Conservation (phyloP, 2,888 invertebrate genomes). For the Phyto melanocephala region DNA sequence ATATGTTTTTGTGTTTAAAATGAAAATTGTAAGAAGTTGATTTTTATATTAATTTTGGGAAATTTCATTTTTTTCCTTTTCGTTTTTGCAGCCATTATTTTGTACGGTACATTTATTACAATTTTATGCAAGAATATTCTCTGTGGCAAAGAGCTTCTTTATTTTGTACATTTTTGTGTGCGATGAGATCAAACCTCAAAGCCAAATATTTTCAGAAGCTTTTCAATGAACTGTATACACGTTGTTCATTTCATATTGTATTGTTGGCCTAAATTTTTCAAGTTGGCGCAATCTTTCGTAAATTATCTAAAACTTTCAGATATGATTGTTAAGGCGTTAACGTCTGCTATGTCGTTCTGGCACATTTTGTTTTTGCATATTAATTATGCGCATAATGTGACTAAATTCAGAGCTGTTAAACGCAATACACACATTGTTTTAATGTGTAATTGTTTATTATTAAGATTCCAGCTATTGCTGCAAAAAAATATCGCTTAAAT, state of each 20-base stretch:
- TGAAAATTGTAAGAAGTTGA: slow-evolving; percentile 24
- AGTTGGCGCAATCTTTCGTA: slow-evolving; percentile 25
- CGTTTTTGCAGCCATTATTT: not conserved
- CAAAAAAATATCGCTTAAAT: no score
- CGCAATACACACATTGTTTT: no score
- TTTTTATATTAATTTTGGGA: slow-evolving; percentile 20
- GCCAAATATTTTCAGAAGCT: slow-evolving; percentile 58
- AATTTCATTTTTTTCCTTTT: not conserved
- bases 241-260: not conserved
- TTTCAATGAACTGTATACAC: slow-evolving; percentile 65
- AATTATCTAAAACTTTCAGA: slow-evolving; percentile 36
- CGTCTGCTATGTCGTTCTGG: slow-evolving; percentile 41
- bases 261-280: slow-evolving; percentile 46
- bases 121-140: slow-evolving; percentile 27
- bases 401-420: not conserved
- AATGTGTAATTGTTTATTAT: no score
- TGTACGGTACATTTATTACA: slow-evolving; percentile 4
- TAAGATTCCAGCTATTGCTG: no score
- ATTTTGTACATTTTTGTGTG: slow-evolving; percentile 26
- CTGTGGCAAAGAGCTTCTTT: slow-evolving; percentile 47
- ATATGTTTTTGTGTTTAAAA: slow-evolving; percentile 46
- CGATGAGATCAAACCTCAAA: slow-evolving; percentile 51
- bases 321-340: slow-evolving; percentile 59
- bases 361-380: slow-evolving; percentile 30
- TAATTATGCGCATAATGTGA: slow-evolving; percentile 28